Conservation (phyloP, 2,113 vertebrate genomes). For the Poicephalus gulielmi region DNA sequence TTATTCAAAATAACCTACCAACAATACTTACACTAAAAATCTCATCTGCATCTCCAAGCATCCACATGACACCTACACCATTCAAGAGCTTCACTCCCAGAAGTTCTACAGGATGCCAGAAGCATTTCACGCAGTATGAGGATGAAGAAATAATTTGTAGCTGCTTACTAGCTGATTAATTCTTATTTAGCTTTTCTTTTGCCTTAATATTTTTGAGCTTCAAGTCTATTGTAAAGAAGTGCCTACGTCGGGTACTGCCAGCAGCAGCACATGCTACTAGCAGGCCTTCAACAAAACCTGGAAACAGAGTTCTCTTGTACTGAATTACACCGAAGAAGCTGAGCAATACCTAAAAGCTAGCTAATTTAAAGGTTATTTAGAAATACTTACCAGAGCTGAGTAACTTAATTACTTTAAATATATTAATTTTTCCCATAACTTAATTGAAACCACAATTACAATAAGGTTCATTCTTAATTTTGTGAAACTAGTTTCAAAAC, state of each 20-base stretch:
- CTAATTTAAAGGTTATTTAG: not conserved
- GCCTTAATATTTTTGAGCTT: not conserved
- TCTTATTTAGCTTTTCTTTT: not conserved
- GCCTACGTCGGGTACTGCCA: not conserved
- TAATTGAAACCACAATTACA: not conserved
- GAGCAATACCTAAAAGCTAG: not conserved
- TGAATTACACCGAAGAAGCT: not conserved
- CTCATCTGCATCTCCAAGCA: not conserved
- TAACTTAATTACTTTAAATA: not conserved
- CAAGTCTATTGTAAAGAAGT: not conserved
- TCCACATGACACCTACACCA: not conserved
- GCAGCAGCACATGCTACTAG: not conserved
- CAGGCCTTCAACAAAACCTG: not conserved
- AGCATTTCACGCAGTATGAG: not conserved
- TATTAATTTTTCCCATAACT: not conserved
- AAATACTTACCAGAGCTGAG: not conserved
- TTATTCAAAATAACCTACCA: not conserved
- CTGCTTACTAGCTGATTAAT: not conserved
- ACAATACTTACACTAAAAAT: not conserved
- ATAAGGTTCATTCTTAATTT: not conserved
- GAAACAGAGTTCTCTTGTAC: not conserved
- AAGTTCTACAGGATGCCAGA: not conserved
- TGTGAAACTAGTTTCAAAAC: not conserved
- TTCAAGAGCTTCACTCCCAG: not conserved
- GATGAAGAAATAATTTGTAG: not conserved